phyloP scores from a whole-genome alignment of 2,113 vertebrate species.

The Progne subis region DNA sequence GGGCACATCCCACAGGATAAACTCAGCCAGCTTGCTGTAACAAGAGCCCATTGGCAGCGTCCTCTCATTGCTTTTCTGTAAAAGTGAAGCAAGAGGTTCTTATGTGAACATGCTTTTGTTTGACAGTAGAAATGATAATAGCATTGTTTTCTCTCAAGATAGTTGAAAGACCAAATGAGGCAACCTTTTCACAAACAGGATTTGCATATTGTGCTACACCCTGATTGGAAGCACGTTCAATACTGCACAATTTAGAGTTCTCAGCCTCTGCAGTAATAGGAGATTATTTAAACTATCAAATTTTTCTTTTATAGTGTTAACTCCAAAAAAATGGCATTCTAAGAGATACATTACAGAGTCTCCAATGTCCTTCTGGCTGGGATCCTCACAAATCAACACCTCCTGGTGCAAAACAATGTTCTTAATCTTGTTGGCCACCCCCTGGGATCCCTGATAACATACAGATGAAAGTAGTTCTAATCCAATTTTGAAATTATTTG shows the following conservation, averaged over 20 bases:
- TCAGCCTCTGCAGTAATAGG: background rate
- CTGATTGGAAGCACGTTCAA: background rate
- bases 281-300: background rate
- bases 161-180: background rate
- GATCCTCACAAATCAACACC: background rate
- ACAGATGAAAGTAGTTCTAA: background rate
- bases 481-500: background rate
- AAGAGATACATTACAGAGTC: background rate
- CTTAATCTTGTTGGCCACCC: background rate
- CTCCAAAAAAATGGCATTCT: background rate
- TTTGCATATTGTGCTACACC: background rate
- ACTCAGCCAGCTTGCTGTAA: background rate
- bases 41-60: background rate
- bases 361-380: background rate
- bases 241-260: background rate
- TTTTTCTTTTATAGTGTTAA: background rate
- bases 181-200: background rate
- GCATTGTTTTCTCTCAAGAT: background rate
- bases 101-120: background rate
- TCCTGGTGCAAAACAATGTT: background rate
- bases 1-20: background rate
- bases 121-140: background rate
- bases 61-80: background rate
- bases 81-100: background rate
- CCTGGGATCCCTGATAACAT: background rate